Base-by-base conservation (phyloP, 1,140 invertebrate species). In the Bicyclus anynana region DNA sequence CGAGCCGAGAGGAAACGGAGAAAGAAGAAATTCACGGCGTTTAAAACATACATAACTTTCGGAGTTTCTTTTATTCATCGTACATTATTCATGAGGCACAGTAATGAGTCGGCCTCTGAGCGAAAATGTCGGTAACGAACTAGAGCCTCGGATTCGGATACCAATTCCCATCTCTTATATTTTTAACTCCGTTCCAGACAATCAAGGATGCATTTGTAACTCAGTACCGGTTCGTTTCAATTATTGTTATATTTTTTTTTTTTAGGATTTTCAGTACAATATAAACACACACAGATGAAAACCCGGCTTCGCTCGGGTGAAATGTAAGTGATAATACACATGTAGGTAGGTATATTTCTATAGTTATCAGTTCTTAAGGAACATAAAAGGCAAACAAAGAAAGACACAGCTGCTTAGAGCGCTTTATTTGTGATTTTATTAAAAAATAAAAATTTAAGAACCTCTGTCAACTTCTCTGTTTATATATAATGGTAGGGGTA, bases 51-150 rank as follows among this genome's bases (percentile, higher is more conserved):
- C 37, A 40, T 40, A 17, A 40, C 12, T 40, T 14, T 40, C 61
- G 68, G 54, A 55, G 53, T 71, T 61, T 69, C 71, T 76, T 83
- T 82, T 77, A 85, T 77, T 75, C 77, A 59, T 65, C 65, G 69
- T 80, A 80, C 74, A 82, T 84, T 77, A 84, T 82, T 84, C 81
- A 84, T 84, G 81, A 80, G 72, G 81, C 74, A 78, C 67, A 53
- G 69, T 81, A 84, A 81, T 77, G 74, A 84, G 72, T 75, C 68
- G 69, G 73, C 37, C 69, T 71, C 69, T 69, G 68, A 77, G 62
- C 64, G 70, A 77, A 72, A 72, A 74, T 73, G 65, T 76, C 73
- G 67, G 73, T 84, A 80, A 84, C 80, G 76, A 84, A 80, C 73
- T 79, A 69, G 68, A 65, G 58, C 63, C 69, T 69, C 64, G 65